phyloP scores from a whole-genome alignment of 2,797 vertebrate genomes.

The Darevskia mixta region DNA sequence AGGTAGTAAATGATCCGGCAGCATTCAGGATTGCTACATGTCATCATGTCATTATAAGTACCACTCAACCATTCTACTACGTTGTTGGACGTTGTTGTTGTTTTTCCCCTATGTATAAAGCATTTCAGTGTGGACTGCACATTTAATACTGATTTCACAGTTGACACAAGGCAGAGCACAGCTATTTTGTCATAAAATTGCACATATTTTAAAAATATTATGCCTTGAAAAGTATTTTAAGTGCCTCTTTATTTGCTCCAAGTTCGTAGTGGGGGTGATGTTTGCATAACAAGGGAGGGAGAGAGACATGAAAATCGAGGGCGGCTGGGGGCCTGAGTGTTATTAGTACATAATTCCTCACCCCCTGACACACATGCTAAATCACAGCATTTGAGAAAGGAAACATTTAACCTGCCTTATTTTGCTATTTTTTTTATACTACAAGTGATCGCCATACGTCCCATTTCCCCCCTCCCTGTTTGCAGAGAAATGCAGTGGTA shows the following conservation, averaged over 20 bases:
- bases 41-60: conserved; percentile 3
- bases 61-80: neutral
- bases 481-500: neutral
- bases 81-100: neutral
- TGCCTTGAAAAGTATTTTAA: conserved; percentile 61
- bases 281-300: conserved; percentile 30
- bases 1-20: conserved; percentile 29
- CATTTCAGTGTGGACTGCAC: conserved; percentile 33
- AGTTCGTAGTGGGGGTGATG: conserved; percentile 44
- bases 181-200: conserved; percentile 49
- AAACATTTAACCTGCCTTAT: neutral
- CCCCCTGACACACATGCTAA: conserved; percentile 24
- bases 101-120: neutral
- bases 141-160: conserved; percentile 41
- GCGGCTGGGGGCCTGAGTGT: neutral
- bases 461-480: neutral
- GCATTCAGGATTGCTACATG: neutral
- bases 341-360: conserved; percentile 30
- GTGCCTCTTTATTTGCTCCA: conserved; percentile 63
- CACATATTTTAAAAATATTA: conserved; percentile 54
- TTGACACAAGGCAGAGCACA: conserved; percentile 51
- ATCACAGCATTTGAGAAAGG: conserved; percentile 33
- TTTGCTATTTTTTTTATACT: neutral
- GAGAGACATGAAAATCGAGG: conserved; percentile 5
- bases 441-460: neutral